Percentiles rank a stretch among this genome's conserved stretches.
phyloP scores from a whole-genome alignment of 2,888 invertebrate genomes.

The Parnassius orleans region DNA sequence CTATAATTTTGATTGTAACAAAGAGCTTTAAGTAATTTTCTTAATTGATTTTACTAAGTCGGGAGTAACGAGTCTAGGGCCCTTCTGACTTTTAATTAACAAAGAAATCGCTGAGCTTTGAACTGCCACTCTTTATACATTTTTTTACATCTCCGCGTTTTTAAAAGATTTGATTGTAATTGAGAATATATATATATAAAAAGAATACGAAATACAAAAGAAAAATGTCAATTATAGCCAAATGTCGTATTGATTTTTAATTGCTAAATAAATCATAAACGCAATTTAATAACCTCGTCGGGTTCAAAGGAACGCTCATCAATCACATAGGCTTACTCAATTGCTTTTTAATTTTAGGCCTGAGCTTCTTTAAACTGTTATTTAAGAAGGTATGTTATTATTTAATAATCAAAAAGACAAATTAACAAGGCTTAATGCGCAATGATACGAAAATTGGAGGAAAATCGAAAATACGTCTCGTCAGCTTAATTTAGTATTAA shows the following conservation, averaged over 20 bases:
- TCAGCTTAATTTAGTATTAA: constrained; percentile 28
- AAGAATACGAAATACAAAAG: no score
- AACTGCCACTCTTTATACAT: no score
- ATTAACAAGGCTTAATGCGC: constrained; percentile 9
- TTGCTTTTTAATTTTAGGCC: constrained; percentile 20
- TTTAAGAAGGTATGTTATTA: constrained; percentile 17
- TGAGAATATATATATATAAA: no score
- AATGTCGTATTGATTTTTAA: neutral
- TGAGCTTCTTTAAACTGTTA: constrained; percentile 1
- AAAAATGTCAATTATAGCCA: no score
- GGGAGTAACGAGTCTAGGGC: neutral
- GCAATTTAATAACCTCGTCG: constrained; percentile 5
- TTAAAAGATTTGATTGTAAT: no score
- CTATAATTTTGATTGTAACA: constrained; percentile 1
- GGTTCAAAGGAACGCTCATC: constrained; percentile 4
- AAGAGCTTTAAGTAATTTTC: neutral
- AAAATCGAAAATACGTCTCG: constrained; percentile 2
- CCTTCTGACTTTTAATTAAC: no score
- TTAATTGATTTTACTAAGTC: neutral
- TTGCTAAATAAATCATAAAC: constrained; percentile 17
- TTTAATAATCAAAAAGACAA: constrained; percentile 12
- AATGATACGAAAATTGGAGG: neutral
- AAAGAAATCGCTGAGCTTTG: no score
- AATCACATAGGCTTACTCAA: constrained; percentile 14
- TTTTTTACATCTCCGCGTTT: no score